These are phyloP conservation scores for Globodera rostochiensis DNA, from an alignment of 1,140 invertebrate genomes.

Conservation along the genomic window DNA sequence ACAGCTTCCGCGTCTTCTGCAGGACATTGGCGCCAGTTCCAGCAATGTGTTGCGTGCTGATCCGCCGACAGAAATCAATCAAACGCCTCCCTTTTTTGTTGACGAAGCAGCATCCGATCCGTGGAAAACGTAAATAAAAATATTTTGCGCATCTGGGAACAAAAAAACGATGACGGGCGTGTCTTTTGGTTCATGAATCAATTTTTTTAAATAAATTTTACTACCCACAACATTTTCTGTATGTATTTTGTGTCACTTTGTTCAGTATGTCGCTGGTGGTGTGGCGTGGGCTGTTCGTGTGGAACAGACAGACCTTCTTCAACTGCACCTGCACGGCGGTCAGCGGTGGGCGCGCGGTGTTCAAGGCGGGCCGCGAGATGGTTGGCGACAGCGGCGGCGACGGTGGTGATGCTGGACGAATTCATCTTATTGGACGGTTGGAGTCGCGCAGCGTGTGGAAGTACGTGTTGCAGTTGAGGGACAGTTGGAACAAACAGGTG, in stretches of 20 bases:
- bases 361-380: constrained; percentile 17
- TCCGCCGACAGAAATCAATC: background rate
- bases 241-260: background rate
- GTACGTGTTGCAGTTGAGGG: constrained; percentile 7
- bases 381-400: background rate
- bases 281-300: constrained; percentile 13
- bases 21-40: background rate
- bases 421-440: constrained; percentile 9
- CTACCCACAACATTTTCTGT: no score
- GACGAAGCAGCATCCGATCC: background rate
- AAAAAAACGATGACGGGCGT: no score
- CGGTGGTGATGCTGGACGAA: background rate
- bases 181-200: no score
- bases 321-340: constrained; percentile 4
- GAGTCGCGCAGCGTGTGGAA: constrained; percentile 18
- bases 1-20: background rate
- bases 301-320: background rate
- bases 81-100: background rate
- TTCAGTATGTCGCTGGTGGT: background rate
- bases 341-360: background rate
- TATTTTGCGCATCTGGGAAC: background rate
- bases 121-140: background rate
- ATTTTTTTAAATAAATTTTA: no score
- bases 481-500: constrained; percentile 20
- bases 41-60: background rate